Base-by-base conservation (phyloP, 2,797 vertebrate species). In the Chaetodon trifasciatus region DNA sequence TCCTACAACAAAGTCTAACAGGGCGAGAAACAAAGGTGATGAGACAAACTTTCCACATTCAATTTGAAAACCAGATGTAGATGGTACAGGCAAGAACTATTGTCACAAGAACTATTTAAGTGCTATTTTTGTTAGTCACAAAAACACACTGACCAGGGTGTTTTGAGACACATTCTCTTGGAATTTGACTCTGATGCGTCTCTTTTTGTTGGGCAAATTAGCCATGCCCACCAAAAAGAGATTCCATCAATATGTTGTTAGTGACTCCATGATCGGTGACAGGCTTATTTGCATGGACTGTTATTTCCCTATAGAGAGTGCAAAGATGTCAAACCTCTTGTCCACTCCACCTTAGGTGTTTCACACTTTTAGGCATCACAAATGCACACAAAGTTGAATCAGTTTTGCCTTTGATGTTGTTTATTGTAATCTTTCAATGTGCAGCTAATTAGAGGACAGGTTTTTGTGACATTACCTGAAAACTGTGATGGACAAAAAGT, bases 101-200 rank as follows among this genome's bases (percentile, higher is more conserved):
- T 8, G 39, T 73, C 53, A 81, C 16, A 69, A 32, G 4, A 61
- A 58, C 19, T 12, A 16, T 15, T 35, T 23, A 50, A 52, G 37
- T 28, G 23, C 46, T 35, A 55, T 69, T 68, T 60, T 63, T 9
- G n/a, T 28, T 40, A 40, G 17, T 50, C 46, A 28, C 8, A 76
- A 28, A 28, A 28, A 28, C 28, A 28, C 28, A 3, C 28, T 28
- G 57, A 72, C 64, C 62, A 23, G 61, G 52, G 70, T 80, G 55
- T 57, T 78, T 76, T 70, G 57, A 78, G 64, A 76, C 73, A 72
- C 28, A 28, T 28, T 28, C 28, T 28, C 28, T 28, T 28, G 28
- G 28, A 28, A 28, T 28, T 3, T 42, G 10, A 42, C 28, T 28
- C 28, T 28, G 28, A 28, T 28, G 28, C 3, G 28, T 28, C 28